phyloP scores from a whole-genome alignment of 2,888 invertebrate species.

The Vandiemenella viatica region DNA sequence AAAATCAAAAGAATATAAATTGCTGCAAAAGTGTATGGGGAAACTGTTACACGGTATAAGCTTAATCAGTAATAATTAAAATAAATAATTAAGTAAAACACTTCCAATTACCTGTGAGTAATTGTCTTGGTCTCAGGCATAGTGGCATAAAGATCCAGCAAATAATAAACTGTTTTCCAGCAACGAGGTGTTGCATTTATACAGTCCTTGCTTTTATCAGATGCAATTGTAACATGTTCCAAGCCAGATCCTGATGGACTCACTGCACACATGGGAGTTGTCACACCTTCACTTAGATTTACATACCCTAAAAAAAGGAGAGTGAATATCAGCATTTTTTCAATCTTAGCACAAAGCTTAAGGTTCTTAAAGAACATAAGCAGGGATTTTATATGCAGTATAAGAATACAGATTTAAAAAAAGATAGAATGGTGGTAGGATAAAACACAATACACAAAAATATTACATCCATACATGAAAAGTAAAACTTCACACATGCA shows the following conservation, averaged over 20 bases:
- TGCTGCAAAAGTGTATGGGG: too few species aligned
- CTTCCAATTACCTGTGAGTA: constrained; percentile 50
- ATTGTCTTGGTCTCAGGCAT: constrained; percentile 92
- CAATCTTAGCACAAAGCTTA: neutral
- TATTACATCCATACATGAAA: too few species aligned
- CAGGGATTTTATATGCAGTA: too few species aligned
- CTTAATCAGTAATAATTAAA: neutral
- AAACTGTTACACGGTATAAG: too few species aligned
- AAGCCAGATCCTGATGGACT: constrained; percentile 43
- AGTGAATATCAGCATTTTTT: neutral
- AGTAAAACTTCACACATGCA: too few species aligned
- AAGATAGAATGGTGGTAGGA: too few species aligned
- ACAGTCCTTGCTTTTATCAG: constrained; percentile 33
- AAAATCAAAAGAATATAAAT: too few species aligned
- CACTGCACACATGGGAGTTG: constrained; percentile 51
- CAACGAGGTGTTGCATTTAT: constrained; percentile 49
- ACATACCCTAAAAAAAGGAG: constrained; percentile 47
- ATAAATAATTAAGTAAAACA: constrained; percentile 1
- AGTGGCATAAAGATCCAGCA: constrained; percentile 82
- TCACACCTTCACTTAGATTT: constrained; percentile 58
- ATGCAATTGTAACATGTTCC: constrained; percentile 33
- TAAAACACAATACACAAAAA: too few species aligned
- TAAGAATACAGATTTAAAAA: too few species aligned
- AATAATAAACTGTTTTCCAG: constrained; percentile 87
- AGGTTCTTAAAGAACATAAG: too few species aligned